Evolutionary conservation across 2,113 vertebrate species (phyloP).

Genomic region (Apistogramma diplotaenia): DNA sequence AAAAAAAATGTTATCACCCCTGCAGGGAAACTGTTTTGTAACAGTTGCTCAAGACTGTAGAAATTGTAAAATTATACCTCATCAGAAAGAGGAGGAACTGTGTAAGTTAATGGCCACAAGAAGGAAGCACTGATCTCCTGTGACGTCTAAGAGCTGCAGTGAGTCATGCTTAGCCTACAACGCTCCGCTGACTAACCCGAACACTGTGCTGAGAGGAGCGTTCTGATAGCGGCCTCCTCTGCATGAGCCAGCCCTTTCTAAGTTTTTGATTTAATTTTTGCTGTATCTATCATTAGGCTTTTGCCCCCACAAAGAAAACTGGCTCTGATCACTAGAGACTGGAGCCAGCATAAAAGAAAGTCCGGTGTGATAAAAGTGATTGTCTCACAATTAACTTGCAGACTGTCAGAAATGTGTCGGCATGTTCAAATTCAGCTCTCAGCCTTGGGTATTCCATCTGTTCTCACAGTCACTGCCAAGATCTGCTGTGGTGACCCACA

Average conservation of each 20-base stretch:
- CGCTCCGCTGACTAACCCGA: background rate
- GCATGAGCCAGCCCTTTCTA: background rate
- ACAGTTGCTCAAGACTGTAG: background rate
- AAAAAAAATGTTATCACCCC: background rate
- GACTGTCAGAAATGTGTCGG: too few relatives aligned
- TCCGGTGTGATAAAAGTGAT: too few relatives aligned
- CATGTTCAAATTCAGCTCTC: too few relatives aligned
- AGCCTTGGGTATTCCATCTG: background rate
- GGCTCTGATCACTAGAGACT: background rate
- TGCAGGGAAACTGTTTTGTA: rapidly evolving
- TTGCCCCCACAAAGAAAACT: too few relatives aligned
- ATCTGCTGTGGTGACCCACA: rapidly evolving
- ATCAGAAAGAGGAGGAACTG: background rate
- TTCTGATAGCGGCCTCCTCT: background rate
- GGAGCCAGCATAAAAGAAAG: rapidly evolving
- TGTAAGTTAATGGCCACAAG: background rate
- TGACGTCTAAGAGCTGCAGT: background rate
- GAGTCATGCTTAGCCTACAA: background rate
- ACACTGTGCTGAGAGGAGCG: background rate
- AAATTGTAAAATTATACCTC: background rate
- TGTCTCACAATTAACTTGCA: too few relatives aligned
- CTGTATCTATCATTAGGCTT: too few relatives aligned
- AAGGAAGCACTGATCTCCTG: background rate
- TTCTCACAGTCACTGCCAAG: background rate
- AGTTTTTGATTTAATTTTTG: background rate